Base-by-base conservation (phyloP, 2,797 vertebrate species). In the Sebastolobus altivelis region DNA sequence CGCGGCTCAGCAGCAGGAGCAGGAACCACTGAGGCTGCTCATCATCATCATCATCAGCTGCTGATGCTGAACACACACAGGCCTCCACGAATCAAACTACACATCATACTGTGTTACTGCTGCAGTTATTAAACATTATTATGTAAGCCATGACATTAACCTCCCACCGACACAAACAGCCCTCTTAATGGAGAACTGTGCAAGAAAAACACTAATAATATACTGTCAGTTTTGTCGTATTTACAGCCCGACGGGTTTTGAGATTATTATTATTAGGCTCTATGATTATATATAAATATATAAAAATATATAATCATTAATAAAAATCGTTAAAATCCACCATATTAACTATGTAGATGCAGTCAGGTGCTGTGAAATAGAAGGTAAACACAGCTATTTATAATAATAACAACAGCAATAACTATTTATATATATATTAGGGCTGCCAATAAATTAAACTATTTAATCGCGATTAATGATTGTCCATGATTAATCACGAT, bases 1-100 rank as follows among this genome's bases (percentile, higher is more conserved):
- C 93, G 96, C 96, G 95, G 96, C 97, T 90, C 90, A 89, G 81
- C 89, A 81, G 68, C 75, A 35, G 79, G 65, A 71, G 75, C 67
- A 20, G 63, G 59, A 63, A 66, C 75, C 76, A 37, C 60, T 46
- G 74, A 65, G 58, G 81, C 73, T 73, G 78, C 73, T 83, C 72
- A 68, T 69, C 59, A 27, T 58, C 55, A 27, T n/a, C 49, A 52
- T 16, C 46, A 49, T 49, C 22, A 25, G 29, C 79, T 56, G 80
- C 87, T 62, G 79, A 25, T 25, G 25, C 25, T 25, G 25, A 46
- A 16, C 40, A 43, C 81, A 72, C 75, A 63, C 86, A 60, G 83
- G 81, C 89, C 82, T 86, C 91, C 93, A 89, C 89, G 88, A 91
- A 85, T 81, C 81, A 74, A 72, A 81, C 78, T 65, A 55, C 80